These are phyloP conservation scores for Trisateles emortualis DNA, from an alignment of 2,888 invertebrate species.

Conservation along the genomic window DNA sequence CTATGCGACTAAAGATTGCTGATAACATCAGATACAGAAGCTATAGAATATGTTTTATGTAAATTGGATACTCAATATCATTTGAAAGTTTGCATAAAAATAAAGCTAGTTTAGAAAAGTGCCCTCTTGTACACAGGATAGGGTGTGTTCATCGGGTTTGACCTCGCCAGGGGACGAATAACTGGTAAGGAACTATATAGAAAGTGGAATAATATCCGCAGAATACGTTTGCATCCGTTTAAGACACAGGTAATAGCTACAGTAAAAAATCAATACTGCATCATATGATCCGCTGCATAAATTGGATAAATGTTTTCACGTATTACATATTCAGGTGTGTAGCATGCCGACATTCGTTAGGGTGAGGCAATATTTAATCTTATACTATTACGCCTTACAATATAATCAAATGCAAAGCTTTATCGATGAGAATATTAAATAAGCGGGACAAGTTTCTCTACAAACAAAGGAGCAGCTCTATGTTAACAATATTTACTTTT, in stretches of 20 bases:
- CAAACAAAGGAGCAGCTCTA: neutral
- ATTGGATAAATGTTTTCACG: conserved; percentile 8
- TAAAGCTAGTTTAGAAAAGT: conserved; percentile 13
- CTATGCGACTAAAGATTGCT: neutral
- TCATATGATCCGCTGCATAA: neutral
- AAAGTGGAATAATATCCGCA: conserved; percentile 19
- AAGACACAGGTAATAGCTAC: neutral
- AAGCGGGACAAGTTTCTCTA: neutral
- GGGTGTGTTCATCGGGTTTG: conserved; percentile 9
- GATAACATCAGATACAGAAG: neutral
- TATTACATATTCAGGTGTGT: neutral
- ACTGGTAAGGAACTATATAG: conserved; percentile 15
- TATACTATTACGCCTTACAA: neutral
- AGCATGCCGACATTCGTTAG: neutral
- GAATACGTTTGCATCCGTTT: conserved; percentile 14
- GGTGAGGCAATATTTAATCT: neutral
- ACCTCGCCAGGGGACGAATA: conserved; percentile 5
- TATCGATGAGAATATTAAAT: conserved; percentile 7
- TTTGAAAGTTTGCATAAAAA: conserved; percentile 7
- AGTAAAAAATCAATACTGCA: neutral
- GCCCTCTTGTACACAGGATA: conserved; percentile 7
- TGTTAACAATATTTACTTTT: too few relatives aligned
- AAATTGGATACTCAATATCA: neutral
- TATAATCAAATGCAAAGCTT: conserved; percentile 11
- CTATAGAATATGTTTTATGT: neutral